Evolutionary conservation across 2,888 invertebrate species (phyloP), one percentile per base, ranked within the genome.

Genomic region (Hirudinaria manillensis): DNA sequence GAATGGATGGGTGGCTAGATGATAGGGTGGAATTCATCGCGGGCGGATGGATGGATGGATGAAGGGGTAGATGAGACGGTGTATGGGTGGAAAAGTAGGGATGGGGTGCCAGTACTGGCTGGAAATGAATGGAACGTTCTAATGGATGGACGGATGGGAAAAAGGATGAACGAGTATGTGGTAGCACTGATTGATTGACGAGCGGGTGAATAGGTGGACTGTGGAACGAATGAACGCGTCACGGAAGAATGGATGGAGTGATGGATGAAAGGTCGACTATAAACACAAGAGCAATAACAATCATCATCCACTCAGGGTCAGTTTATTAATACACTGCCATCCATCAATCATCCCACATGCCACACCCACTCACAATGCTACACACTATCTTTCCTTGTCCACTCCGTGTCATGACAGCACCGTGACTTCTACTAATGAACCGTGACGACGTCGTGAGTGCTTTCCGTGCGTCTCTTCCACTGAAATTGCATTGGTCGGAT

Each of bases 1-100:
- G 61, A n/a, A 61, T 61, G 61, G 61, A 13, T 61, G 61, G 61
- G n/a, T 61, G 61, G 61, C 13, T 61, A n/a, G 61, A 27, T 56
- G 56, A 16, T 7, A 7, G 56, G 56, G 13, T 24, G 56, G 27
- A 56, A 7, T 3, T 3, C 3, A 7, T 3, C 6, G 6, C 13
- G 27, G 56, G 13, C 13, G 56, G 27, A 24, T 56, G 27, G 27
- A 27, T 27, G 61, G 24, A 61, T 61, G 29, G 24, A 24, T 13
- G 6, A n/a, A 27, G 1, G 6, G 6, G 21, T 2, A 19, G 61
- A 29, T n/a, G 6, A 16, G 6, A 61, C n/a, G 24, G 13, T 61
- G 29, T 1, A 24, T 61, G 61, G 61, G 4, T 24, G 61, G 61
- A 29, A 10, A n/a, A n/a, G 19, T 61, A 27, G 16, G 16, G n/a